A percentile compares a stretch with the other conserved stretches of the same genome.
These are phyloP conservation scores for Urophycis tenuis DNA, from an alignment of 2,797 vertebrate species.

Conservation along the genomic window DNA sequence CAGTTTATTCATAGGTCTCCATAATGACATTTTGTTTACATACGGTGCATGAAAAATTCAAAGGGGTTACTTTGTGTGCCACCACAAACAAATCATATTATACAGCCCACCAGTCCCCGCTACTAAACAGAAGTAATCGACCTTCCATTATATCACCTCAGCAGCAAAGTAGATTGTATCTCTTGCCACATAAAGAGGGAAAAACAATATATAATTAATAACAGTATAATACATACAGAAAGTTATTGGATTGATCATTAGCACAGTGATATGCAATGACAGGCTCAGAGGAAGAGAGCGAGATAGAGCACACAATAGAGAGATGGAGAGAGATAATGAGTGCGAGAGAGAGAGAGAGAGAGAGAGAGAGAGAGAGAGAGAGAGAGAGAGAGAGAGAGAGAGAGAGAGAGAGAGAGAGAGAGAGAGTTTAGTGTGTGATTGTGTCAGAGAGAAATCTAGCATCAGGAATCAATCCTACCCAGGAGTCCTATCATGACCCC, in stretches of 20 bases:
- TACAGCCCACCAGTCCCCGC: neutral
- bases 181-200: neutral
- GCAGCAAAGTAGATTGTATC: neutral
- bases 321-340: neutral
- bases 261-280: neutral
- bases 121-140: neutral
- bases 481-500: slow-evolving; percentile 11
- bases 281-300: neutral
- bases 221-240: neutral
- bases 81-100: neutral
- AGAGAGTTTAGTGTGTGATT: neutral
- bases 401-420: neutral
- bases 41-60: slow-evolving; percentile 12
- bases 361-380: neutral
- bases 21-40: slow-evolving; percentile 1
- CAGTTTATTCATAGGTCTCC: slow-evolving; percentile 1
- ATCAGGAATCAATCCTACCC: slow-evolving; percentile 17
- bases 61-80: neutral
- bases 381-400: neutral
- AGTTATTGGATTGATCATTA: neutral
- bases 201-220: neutral
- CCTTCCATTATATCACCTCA: neutral
- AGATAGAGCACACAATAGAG: slow-evolving; percentile 6
- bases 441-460: neutral
- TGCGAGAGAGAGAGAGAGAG: neutral